Conservation (phyloP, 1,140 invertebrate genomes). For the Hermetia illucens region DNA sequence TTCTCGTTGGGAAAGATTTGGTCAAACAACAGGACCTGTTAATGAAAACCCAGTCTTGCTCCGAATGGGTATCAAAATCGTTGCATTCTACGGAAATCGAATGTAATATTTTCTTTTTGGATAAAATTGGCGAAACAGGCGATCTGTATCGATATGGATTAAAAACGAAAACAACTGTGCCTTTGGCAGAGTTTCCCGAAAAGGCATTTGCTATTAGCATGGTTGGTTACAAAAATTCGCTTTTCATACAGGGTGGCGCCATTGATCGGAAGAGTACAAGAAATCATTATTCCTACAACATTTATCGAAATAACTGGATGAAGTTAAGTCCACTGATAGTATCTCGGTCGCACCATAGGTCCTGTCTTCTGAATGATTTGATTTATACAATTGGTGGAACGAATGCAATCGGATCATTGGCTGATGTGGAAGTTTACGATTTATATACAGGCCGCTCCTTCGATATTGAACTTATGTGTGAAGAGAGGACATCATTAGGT, state of each 20-base stretch:
- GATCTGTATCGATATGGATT: constrained; percentile 7
- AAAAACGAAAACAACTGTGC: constrained; percentile 2
- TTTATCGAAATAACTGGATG: constrained; percentile 10
- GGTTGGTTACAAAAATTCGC: constrained; percentile 7
- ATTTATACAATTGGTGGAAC: constrained; percentile 11
- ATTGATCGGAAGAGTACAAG: constrained; percentile 5
- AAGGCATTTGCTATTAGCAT: constrained; percentile 9
- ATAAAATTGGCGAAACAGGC: constrained; percentile 10
- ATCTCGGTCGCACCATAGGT: constrained; percentile 9
- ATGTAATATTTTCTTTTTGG: constrained; percentile 10
- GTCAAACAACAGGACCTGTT: constrained; percentile 5
- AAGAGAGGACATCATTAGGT: constrained; percentile 8
- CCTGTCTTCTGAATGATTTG: constrained; percentile 6
- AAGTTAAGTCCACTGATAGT: constrained; percentile 4
- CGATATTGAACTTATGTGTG: constrained; percentile 7
- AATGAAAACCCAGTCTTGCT: constrained; percentile 1
- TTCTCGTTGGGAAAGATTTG: constrained; percentile 6
- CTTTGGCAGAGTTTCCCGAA: constrained; percentile 6
- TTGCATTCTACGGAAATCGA: constrained; percentile 4
- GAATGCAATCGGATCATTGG: constrained; percentile 3
- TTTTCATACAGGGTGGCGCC: constrained; percentile 9
- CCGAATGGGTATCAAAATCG: constrained; percentile 5
- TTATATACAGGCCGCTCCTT: constrained; percentile 6
- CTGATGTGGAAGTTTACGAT: constrained; percentile 8
- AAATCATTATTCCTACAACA: constrained; percentile 9